Evolutionary conservation across 1,140 invertebrate species (phyloP), one percentile per base, ranked within the genome.

Genomic region (Ceratitis capitata): DNA sequence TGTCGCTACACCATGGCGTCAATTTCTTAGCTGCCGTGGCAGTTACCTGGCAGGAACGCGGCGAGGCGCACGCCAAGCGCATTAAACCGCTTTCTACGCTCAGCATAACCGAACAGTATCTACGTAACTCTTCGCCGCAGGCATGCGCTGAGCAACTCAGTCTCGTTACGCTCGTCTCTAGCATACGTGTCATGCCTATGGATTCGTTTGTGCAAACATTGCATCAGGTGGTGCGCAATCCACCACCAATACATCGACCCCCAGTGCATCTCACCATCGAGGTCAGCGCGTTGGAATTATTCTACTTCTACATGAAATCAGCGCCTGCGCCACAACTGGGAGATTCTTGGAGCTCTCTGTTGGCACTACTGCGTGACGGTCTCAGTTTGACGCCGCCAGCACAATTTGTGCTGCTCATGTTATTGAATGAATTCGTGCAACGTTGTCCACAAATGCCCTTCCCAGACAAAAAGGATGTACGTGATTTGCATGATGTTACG

Each of bases 201-300:
- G 97, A 98, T 89, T 96, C 95, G 39, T 93, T 98, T 84, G 95
- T 98, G n/a, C 95, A 97, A 92, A 97, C 96, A 2, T 94, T 98
- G 16, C 95, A 96, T 90, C 95, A 95, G 89, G 96, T 97, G 53
- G 94, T 97, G 47, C 97, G 95, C 91, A 95, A 95, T 86, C 96
- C 96, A 26, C 96, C 96, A 19, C 93, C 94, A 10, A 95, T 95
- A 86, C 94, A 95, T 85, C 93, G 94, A 12, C 92, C 94, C 1
- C 95, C 93, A 51, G 92, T 93, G 32, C 94, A 94, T 85, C 93
- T 95, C 85, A 94, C 93, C 84, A 90, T 95, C 35, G 94, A 95
- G 88, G 94, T 85, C 1, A 84, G 83, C 42, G 85, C 85, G 1
- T 88, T 95, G 58, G 94, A 95, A 89, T 92, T 95, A 61, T 93